Evolutionary conservation across 2,797 vertebrate species (phyloP), one percentile per base, ranked within the genome.

Genomic region (Pangasius djambal): DNA sequence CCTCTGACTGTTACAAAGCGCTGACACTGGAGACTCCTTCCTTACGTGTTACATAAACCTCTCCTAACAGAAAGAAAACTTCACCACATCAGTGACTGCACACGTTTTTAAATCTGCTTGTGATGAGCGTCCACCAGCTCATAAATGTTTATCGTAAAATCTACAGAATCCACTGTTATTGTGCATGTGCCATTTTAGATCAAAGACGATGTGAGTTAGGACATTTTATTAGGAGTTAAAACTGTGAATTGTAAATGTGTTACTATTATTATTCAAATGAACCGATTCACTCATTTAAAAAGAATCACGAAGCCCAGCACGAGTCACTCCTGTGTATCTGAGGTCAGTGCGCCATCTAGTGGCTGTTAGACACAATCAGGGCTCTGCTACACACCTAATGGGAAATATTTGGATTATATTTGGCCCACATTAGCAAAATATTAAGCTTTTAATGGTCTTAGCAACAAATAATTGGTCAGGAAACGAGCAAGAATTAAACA

Each of bases 341-440:
- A 31, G 22, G 25, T 57, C 52, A 83, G 50, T 20, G 28, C 50
- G 65, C 87, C 78, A 44, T 74, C 87, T 83, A 70, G 50, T 44
- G 52, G 15, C 25, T 52, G 75, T 55, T 18, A 61, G 79, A 50
- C 9, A 3, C 28, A 48, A 28, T 44, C 40, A 75, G 70, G 31
- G 72, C 20, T 44, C 20, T 25, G 37, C 16, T 13, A 20, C 16
- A 70, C 0, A 37, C 31, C 31, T 70, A 37, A 34, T 18, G n/a
- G 13, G n/a, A 31, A 67, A 16, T 67, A 67, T 31, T 31, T 1
- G 5, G 65, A 31, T 65, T 65, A 59, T 20, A 63, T 1, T n/a
- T n/a, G n/a, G 7, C 44, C 44, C 44, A 48, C 7, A 48, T 9
- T 48, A 48, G 44, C 44, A 48, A 48, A 48, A 48, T 9, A 8